Conservation (phyloP, 2,113 vertebrate genomes). For the Sander lucioperca region DNA sequence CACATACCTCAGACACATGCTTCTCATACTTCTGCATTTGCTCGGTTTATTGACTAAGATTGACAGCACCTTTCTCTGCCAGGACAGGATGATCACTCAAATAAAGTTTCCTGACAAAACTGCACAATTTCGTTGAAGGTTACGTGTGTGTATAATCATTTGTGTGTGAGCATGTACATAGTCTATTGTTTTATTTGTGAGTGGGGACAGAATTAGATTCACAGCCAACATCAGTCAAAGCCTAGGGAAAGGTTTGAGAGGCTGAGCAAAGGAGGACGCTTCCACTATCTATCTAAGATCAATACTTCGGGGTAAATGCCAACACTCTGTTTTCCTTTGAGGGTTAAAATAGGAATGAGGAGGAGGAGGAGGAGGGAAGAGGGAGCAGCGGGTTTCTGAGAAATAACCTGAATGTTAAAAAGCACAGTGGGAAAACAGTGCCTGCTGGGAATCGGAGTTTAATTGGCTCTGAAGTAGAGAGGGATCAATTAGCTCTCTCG, state of each 20-base stretch:
- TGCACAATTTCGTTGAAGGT: background rate
- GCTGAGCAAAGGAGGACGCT: constrained; percentile 15
- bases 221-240: background rate
- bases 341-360: background rate
- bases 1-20: constrained; percentile 25
- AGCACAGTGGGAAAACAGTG: constrained; percentile 62
- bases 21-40: constrained; percentile 1
- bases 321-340: constrained; percentile 17
- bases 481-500: constrained; percentile 67
- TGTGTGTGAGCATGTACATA: background rate
- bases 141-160: background rate
- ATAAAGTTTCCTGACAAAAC: constrained; percentile 23
- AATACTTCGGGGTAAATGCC: constrained; percentile 43
- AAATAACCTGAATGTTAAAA: constrained; percentile 73
- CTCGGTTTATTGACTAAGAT: constrained; percentile 11
- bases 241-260: constrained; percentile 5
- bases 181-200: background rate
- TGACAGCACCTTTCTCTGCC: constrained; percentile 16
- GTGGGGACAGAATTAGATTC: background rate
- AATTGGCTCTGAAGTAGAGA: constrained; percentile 72
- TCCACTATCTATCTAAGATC: constrained; percentile 44
- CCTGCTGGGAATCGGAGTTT: constrained; percentile 77
- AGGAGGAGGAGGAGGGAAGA: background rate
- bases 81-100: constrained; percentile 35
- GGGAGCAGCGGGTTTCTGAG: constrained; percentile 24